phyloP scores from a whole-genome alignment of 1,140 invertebrate genomes.

The Bombyx mori region DNA sequence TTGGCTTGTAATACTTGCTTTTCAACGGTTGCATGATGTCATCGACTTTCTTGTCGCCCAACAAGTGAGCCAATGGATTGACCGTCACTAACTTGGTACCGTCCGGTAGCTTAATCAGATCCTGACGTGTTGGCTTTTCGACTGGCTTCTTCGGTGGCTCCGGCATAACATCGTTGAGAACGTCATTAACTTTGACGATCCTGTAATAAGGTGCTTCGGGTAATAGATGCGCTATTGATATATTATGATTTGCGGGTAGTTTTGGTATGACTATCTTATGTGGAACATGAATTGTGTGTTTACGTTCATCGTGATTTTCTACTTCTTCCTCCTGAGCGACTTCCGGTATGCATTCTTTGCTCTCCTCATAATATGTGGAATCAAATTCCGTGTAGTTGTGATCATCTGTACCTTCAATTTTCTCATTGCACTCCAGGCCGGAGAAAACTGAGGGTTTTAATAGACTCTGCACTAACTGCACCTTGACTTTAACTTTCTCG shows the following conservation, averaged over 20 bases:
- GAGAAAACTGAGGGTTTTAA: slow-evolving; percentile 2
- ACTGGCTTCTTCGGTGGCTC: slow-evolving; percentile 5
- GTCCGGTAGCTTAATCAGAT: slow-evolving; percentile 29
- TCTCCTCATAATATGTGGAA: slow-evolving; percentile 11
- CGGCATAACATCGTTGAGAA: slow-evolving; percentile 13
- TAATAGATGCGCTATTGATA: slow-evolving; percentile 38
- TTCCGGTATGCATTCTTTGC: slow-evolving; percentile 32
- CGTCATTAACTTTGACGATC: slow-evolving; percentile 42
- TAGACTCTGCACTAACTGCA: slow-evolving; percentile 28
- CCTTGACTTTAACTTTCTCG: slow-evolving; percentile 18
- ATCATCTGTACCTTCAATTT: slow-evolving; percentile 5
- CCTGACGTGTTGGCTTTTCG: slow-evolving; percentile 3
- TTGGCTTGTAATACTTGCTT: slow-evolving; percentile 35
- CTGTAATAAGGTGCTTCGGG: slow-evolving; percentile 49
- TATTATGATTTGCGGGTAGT: slow-evolving; percentile 22
- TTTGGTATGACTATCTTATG: slow-evolving; percentile 33
- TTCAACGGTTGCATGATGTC: slow-evolving; percentile 21
- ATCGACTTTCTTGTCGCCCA: slow-evolving; percentile 30
- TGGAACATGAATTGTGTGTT: slow-evolving; percentile 9
- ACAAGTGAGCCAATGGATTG: slow-evolving; percentile 47
- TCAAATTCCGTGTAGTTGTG: slow-evolving; percentile 10
- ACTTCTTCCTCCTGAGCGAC: slow-evolving; percentile 45
- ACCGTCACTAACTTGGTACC: slow-evolving; percentile 45
- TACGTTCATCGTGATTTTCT: slow-evolving; percentile 11
- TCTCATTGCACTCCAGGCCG: not conserved